Evolutionary conservation across 2,113 vertebrate species (phyloP), one percentile per base, ranked within the genome.

Genomic region (Pampusana beccarii): DNA sequence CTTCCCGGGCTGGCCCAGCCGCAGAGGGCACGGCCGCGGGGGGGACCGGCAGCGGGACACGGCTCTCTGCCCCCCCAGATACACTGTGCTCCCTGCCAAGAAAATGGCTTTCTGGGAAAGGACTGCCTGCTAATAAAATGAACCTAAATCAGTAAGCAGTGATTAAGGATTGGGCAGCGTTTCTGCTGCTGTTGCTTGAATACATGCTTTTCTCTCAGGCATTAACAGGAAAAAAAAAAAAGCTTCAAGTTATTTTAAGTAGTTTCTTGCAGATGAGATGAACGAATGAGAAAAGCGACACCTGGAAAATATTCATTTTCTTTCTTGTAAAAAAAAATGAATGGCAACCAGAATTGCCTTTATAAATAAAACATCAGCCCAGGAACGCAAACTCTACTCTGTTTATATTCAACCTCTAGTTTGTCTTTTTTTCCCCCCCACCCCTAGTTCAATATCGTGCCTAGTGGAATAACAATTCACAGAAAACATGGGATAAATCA

Each of bases 71-170:
- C 95, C 97, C 93, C 5, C 25, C 74, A 88, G 83, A 77, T 61
- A 82, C 64, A 17, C 88, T 51, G 11, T 95, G 94, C 93, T 96
- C 95, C 97, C 97, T 78, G 96, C 97, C 94, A 97, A 80, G 95
- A 97, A 97, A 98, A 97, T 75, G 74, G 80, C 93, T 97, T 94
- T 97, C 96, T 94, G 88, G 93, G 92, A 97, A 91, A 97, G 88
- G 85, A 56, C 48, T 97, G 97, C 94, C 97, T 97, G 97, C 95
- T 97, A 97, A 96, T 97, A 97, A 98, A 98, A 97, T 20, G 33
- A 92, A 90, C 94, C 25, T 88, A 79, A 97, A 97, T 90, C 97
- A 92, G 94, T 97, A 95, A 98, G 94, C 97, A 96, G 96, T 98
- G 98, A 97, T 98, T 98, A 98, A 98, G 87, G 92, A 74, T 92